phyloP scores from a whole-genome alignment of 2,888 invertebrate species.

The Lutraria lutraria region DNA sequence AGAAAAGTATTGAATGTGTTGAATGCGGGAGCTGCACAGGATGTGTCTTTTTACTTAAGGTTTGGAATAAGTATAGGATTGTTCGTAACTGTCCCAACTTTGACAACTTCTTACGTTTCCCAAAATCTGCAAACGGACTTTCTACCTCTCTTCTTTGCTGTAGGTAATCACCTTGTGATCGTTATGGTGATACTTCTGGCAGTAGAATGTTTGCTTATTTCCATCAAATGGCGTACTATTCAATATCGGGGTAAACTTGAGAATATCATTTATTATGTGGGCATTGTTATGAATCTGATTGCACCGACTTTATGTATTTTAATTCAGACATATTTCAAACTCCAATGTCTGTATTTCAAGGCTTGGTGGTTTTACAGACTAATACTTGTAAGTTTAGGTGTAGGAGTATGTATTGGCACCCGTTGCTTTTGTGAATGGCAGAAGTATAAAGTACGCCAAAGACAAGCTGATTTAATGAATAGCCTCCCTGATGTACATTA shows the following conservation, averaged over 20 bases:
- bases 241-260: slow-evolving; percentile 13
- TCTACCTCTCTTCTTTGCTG: slow-evolving; percentile 25
- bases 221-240: not conserved
- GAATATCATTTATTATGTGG: slow-evolving; percentile 9
- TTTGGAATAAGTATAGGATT: slow-evolving; percentile 15
- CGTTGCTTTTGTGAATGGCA: not conserved
- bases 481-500: not conserved
- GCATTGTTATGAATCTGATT: no score
- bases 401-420: not conserved
- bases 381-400: not conserved
- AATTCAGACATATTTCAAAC: slow-evolving; percentile 21
- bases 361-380: slow-evolving; percentile 30
- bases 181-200: not conserved
- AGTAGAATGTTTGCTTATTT: not conserved
- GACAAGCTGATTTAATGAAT: not conserved
- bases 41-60: slow-evolving; percentile 2
- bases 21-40: not conserved
- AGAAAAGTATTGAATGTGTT: not conserved
- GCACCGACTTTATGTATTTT: not conserved
- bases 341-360: slow-evolving; percentile 19
- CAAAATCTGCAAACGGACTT: not conserved
- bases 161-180: not conserved
- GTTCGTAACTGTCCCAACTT: not conserved
- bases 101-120: not conserved
- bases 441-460: not conserved